Evolutionary conservation across 35 echinoderm and acorn worm genomes (phyloP), one percentile per base, ranked within the genome.

Genomic region (Stichopus chloronotus): DNA sequence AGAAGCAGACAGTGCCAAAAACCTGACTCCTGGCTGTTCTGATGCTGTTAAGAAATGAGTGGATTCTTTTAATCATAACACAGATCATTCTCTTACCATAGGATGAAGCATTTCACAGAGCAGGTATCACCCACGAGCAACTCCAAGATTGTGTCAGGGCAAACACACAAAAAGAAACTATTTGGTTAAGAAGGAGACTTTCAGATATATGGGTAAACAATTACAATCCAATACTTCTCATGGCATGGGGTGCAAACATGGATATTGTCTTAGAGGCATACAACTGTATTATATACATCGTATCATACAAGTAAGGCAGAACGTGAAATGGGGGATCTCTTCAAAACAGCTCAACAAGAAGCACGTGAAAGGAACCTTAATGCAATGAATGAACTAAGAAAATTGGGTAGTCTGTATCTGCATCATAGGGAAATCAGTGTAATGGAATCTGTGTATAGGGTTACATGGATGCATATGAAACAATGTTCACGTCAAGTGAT

Each of bases 261-360:
- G 25, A 71, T 52, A 71, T 89, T 71, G 87, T 89, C 30, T 74
- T 72, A 71, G 52, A 89, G 55, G 22, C 87, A 71, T 89, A 89
- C 87, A 89, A 59, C 52, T 71, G 60, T 71, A 89, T 89, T 17
- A 89, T 89, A 59, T 71, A 89, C 65, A 89, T 74, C 43, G 87
- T 89, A 17, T 89, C 87, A 16, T 71, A 89, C 22, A 21, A 74
- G 61, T 53, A 89, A 74, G 23, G 63, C 87, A 14, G 87, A 89
- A 71, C 21, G 87, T 52, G 59, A 89, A 43, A 89, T 89, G 87
- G 59, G 87, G 7, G 61, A 69, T 71, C 52, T 89, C 8, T 54
- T 72, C 3, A 89, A 71, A 71, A 43, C 52, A 19, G 13, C 87
- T 89, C 87, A 74, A 52, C 56, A 88, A 65, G 86, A 88, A 8